Base-by-base conservation (phyloP, 2,888 invertebrate genomes). In the Andricus curvator region DNA sequence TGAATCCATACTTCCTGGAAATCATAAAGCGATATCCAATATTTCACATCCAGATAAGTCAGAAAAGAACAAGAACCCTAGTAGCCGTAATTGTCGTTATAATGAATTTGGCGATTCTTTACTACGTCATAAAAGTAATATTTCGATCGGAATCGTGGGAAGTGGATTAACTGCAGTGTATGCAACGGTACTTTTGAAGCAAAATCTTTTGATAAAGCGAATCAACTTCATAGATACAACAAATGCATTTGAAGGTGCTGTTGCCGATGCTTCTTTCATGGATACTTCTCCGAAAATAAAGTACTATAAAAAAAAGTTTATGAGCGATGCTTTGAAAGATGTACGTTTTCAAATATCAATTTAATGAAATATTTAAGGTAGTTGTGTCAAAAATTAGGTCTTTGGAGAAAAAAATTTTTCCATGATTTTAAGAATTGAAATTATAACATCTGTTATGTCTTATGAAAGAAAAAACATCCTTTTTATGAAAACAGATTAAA, bases 91-190 rank as follows among this genome's bases (percentile, higher is more conserved):
- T 65, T 78, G 65, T 48, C 51, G 44, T n/a, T 51, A 29, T 33
- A 78, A 51, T 78, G 51, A 51, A 33, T 65, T 48, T 20, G 48
- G 20, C 51, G 48, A 66, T 9, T 65, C 15, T 29, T 33, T 41
- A 44, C 65, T 15, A 13, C 78, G 67, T 62, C 11, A 67, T 2
- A 20, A 56, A 62, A 81, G 80, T 17, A 74, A 85, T 29, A 33
- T 90, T 64, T 85, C 84, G 77, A 84, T 92, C n/a, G 88, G 87
- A 66, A 88, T 92, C 78, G 87, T 92, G 22, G 92, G 91, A 4
- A 91, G 91, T 64, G 89, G 90, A 67, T 85, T 82, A 48, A 81
- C 86, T 1, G 83, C 89, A 5, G 81, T 89, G 78, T 91, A 87
- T 78, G 83, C 90, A 6, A 85, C 88, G 20, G 48, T 91, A 60